Conservation (phyloP, 2,113 vertebrate genomes). For the Tiliqua scincoides region DNA sequence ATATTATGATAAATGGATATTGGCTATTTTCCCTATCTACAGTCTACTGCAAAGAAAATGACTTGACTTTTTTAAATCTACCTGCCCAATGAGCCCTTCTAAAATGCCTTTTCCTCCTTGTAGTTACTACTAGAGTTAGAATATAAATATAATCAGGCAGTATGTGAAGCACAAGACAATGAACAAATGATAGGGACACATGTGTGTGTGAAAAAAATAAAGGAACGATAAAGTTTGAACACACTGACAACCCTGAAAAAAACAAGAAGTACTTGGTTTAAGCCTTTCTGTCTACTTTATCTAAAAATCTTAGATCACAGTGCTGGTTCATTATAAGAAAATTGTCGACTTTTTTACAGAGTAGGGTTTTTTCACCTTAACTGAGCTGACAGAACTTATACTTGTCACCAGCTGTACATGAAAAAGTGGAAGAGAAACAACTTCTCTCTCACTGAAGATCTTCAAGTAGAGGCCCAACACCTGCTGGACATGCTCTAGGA, state of each 20-base stretch:
- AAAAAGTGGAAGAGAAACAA: background rate
- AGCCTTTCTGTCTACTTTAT: background rate
- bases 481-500: no score
- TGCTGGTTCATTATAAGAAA: no score
- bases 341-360: no score
- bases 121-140: conserved; percentile 20
- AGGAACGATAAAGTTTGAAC: background rate
- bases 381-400: background rate
- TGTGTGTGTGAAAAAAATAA: background rate
- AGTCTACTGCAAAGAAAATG: conserved; percentile 43
- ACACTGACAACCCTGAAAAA: background rate
- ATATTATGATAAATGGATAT: conserved; percentile 59
- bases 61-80: conserved; percentile 45
- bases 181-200: conserved; percentile 1
- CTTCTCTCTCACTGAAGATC: no score
- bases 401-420: background rate
- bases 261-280: background rate
- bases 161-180: conserved; percentile 29
- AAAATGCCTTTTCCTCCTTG: conserved; percentile 24
- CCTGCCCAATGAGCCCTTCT: conserved; percentile 34
- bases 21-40: conserved; percentile 49
- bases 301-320: no score
- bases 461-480: no score
- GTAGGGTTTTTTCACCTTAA: background rate
- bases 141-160: conserved; percentile 11